A percentile compares a stretch with the other conserved stretches of the same genome.
Conservation (phyloP, 2,888 invertebrate species). For the Rhorus exstirpatorius region DNA sequence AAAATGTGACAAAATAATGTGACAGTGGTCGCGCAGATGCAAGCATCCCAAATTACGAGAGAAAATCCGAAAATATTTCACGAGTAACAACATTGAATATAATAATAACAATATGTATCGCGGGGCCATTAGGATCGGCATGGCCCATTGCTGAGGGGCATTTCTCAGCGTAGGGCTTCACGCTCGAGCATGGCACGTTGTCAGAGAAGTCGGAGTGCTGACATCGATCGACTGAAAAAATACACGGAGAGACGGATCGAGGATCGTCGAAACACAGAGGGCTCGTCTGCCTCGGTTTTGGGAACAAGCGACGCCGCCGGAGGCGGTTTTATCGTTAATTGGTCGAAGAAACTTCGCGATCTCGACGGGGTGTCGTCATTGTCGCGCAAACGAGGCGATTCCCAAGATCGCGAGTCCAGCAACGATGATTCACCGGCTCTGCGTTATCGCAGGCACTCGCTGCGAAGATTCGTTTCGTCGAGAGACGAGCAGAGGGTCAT, state of each 20-base stretch:
- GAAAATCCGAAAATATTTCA: no score
- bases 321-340: slow-evolving; percentile 73
- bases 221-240: slow-evolving; percentile 81
- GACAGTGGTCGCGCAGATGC: no score
- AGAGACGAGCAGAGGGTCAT: slow-evolving; percentile 10
- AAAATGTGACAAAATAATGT: no score
- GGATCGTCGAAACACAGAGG: slow-evolving; percentile 80
- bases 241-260: slow-evolving; percentile 81
- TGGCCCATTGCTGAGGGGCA: slow-evolving; percentile 75
- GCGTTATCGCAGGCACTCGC: slow-evolving; percentile 73
- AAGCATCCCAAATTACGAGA: no score
- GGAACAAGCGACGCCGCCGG: slow-evolving; percentile 63
- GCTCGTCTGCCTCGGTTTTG: slow-evolving; percentile 49
- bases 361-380: slow-evolving; percentile 49
- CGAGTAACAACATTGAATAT: no score
- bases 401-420: slow-evolving; percentile 1
- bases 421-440: slow-evolving; percentile 2
- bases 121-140: slow-evolving; percentile 70
- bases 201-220: slow-evolving; percentile 82
- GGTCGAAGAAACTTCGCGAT: slow-evolving; percentile 67
- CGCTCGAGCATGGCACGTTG: slow-evolving; percentile 78
- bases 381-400: slow-evolving; percentile 34
- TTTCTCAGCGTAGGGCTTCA: slow-evolving; percentile 80
- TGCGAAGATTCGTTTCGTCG: slow-evolving; percentile 70
- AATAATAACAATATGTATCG: background rate